Conservation (phyloP, 1,140 invertebrate genomes). For the Neodiprion virginianus region DNA sequence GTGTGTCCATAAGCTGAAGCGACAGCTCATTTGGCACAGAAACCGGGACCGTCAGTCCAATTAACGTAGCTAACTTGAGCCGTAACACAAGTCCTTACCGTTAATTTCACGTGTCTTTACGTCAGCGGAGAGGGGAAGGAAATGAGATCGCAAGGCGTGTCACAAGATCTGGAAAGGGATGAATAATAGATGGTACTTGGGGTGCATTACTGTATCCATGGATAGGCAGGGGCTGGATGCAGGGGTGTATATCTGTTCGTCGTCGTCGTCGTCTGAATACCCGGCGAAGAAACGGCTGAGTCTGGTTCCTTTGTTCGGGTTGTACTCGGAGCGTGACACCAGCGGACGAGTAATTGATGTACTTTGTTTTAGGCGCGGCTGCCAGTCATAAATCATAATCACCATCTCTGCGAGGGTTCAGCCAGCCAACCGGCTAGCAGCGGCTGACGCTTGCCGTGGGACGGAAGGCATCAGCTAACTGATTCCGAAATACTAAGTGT, state of each 20-base stretch:
- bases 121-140: no score
- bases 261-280: no score
- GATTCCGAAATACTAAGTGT: conserved; percentile 31
- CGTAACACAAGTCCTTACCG: no score
- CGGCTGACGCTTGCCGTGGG: neutral
- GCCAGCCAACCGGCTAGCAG: neutral
- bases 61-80: no score
- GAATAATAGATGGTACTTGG: neutral
- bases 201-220: no score
- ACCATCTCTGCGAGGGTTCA: conserved; percentile 3
- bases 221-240: no score
- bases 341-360: conserved; percentile 31
- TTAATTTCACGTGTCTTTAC: no score
- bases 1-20: no score
- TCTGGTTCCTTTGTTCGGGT: neutral
- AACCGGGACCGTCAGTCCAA: no score
- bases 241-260: no score
- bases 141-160: neutral
- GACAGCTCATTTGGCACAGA: no score
- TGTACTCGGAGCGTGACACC: conserved; percentile 14
- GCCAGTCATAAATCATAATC: conserved; percentile 32
- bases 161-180: neutral
- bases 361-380: conserved; percentile 27
- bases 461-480: conserved; percentile 23
- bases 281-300: no score